Percentiles rank a stretch among this genome's conserved stretches.
Conservation (phyloP, 92 coral and sea anemone genomes). For the Chrysogorgia sp. region DNA sequence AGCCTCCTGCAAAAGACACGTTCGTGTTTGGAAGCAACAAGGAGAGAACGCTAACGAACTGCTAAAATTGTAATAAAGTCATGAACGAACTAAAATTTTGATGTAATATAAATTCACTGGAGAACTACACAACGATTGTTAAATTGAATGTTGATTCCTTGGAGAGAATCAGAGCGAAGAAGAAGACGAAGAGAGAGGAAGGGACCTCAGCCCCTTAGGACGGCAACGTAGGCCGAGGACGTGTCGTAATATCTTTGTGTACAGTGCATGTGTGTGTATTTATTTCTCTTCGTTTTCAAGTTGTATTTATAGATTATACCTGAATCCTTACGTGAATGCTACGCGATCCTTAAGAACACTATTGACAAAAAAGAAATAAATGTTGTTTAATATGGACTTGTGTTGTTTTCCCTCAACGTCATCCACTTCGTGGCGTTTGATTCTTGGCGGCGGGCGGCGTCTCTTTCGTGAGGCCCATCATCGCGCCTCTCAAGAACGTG, state of each 20-base stretch:
- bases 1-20: not conserved
- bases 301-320: slow-evolving; percentile 51
- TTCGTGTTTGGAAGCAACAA: not conserved
- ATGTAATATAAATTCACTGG: not conserved
- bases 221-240: not conserved
- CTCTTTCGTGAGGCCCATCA: not conserved
- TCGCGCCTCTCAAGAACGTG: not conserved
- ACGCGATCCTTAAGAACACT: slow-evolving; percentile 42
- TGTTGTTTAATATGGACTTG: slow-evolving; percentile 51
- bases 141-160: not conserved
- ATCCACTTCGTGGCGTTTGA: not conserved
- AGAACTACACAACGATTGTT: not conserved
- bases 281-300: slow-evolving; percentile 28
- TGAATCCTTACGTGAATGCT: slow-evolving; percentile 43
- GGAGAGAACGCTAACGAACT: not conserved
- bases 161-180: not conserved
- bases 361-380: slow-evolving; percentile 47
- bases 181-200: not conserved
- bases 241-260: slow-evolving; percentile 10
- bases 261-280: slow-evolving; percentile 45
- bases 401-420: slow-evolving; percentile 25
- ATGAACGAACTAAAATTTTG: not conserved
- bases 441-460: too few relatives aligned
- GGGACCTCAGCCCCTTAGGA: not conserved
- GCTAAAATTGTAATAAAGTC: not conserved